Percentiles rank a stretch among this genome's conserved stretches.
Evolutionary conservation across 2,797 vertebrate genomes (phyloP).

Genomic region (Columba guinea): DNA sequence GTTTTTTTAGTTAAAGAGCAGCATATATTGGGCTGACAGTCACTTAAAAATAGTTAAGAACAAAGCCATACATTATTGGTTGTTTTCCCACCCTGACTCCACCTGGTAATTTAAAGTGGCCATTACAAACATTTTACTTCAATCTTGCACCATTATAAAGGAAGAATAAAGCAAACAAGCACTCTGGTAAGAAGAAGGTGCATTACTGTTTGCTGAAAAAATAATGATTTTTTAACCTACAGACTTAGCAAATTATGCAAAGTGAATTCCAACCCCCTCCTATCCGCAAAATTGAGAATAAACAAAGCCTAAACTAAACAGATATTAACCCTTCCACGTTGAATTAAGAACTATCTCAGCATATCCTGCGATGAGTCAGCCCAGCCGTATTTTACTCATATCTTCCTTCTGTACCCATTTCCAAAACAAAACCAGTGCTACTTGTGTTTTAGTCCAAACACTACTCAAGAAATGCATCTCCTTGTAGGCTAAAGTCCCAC

Average conservation of each 20-base stretch:
- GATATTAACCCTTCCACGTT: not conserved
- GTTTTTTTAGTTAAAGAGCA: not conserved
- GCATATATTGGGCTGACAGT: not conserved
- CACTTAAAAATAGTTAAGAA: not conserved
- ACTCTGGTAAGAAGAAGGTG: not conserved
- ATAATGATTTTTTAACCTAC: not conserved
- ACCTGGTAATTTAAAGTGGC: not conserved
- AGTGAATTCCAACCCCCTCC: not conserved
- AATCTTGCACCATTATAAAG: not conserved
- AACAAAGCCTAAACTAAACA: not conserved
- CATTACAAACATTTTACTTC: not conserved
- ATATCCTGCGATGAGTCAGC: not conserved
- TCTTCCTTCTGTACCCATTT: not conserved
- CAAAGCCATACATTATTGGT: not conserved
- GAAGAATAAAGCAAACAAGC: not conserved
- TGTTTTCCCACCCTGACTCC: not conserved
- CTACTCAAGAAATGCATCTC: not conserved
- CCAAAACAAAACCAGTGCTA: not conserved
- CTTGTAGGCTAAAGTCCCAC: not conserved
- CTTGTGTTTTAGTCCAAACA: not conserved
- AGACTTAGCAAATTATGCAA: not conserved
- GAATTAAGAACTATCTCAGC: not conserved
- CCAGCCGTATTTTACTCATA: not conserved
- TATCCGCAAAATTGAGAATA: not conserved
- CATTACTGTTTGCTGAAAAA: not conserved